phyloP scores from a whole-genome alignment of 37 sponge, comb jelly and placozoan genomes.

The Bolinopsis microptera region DNA sequence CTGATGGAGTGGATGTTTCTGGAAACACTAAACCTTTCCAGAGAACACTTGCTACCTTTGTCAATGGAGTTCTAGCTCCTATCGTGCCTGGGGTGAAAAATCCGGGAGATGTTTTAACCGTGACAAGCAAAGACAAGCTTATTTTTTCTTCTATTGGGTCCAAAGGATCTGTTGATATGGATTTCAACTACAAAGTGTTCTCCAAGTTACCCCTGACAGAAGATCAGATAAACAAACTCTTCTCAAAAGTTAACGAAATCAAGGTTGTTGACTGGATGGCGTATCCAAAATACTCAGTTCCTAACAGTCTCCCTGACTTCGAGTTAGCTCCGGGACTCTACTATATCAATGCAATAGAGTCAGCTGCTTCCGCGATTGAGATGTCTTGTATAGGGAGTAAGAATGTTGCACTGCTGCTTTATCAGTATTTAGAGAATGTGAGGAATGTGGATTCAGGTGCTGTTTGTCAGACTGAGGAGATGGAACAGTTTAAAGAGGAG shows the following conservation, averaged over 20 bases:
- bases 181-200: slow-evolving; percentile 12
- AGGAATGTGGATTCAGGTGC: neutral
- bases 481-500: neutral
- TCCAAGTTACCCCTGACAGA: neutral
- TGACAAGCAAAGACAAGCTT: neutral
- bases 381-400: slow-evolving; percentile 53
- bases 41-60: slow-evolving; percentile 13
- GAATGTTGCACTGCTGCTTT: slow-evolving; percentile 10
- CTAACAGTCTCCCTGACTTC: neutral
- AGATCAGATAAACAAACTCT: neutral
- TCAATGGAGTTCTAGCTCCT: neutral
- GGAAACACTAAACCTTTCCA: neutral
- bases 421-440: slow-evolving; percentile 22
- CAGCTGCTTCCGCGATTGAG: slow-evolving; percentile 14
- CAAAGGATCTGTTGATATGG: neutral
- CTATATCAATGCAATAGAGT: neutral
- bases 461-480: neutral
- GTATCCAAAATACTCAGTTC: neutral
- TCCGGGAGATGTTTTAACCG: slow-evolving; percentile 7
- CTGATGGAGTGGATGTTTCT: neutral
- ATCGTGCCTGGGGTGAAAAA: neutral
- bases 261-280: slow-evolving; percentile 20
- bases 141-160: neutral
- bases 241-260: neutral
- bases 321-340: slow-evolving; percentile 1